Base-by-base conservation (phyloP, 2,888 invertebrate species). In the Octodonta nipae region DNA sequence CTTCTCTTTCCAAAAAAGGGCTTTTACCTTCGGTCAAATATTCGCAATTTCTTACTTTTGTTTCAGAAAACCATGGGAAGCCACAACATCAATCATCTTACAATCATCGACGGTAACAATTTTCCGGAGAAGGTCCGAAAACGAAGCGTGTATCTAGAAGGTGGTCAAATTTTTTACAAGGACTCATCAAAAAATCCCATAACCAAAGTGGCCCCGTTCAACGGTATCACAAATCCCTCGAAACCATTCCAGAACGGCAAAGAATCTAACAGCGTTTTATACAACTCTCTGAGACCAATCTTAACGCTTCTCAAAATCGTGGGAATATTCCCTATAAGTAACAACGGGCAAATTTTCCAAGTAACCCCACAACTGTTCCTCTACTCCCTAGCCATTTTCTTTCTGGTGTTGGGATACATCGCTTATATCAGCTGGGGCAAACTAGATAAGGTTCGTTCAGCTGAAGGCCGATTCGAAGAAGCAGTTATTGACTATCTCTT, bases 401-500 rank as follows among this genome's bases (percentile, higher is more conserved):
- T 65, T 5, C 14, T 45, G 15, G 34, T 54, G 17, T 15, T 43
- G 32, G 51, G 44, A 5, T 49, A 75, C 44, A 66, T 76, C 10
- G 56, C 67, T 0, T 79, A 75, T 46, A 65, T 78, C 2, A 70
- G 73, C 28, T 66, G 71, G 40, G 64, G 74, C 46, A 72, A 73
- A 40, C 71, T 78, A 1, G 67, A 71, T 45, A 70, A 76, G 37
- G 30, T 30, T 17, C 17, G 66, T 27, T 68, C 72, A 1, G 60
- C 73, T 1, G 76, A 75, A 50, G 77, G 76, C 0, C 71, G 75
- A 41, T 80, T 80, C 39, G 80, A 79, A 45, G 79, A 80, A 55
- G 77, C 78, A 1, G 80, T 79, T 0, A 79, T 80, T 46, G 78
- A 78, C 35, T 80, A 80, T 50, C 61, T 80, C 1, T 80, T 80